These are phyloP conservation scores for Sycophila sp. DNA, from an alignment of 1,140 invertebrate genomes.

Conservation along the genomic window DNA sequence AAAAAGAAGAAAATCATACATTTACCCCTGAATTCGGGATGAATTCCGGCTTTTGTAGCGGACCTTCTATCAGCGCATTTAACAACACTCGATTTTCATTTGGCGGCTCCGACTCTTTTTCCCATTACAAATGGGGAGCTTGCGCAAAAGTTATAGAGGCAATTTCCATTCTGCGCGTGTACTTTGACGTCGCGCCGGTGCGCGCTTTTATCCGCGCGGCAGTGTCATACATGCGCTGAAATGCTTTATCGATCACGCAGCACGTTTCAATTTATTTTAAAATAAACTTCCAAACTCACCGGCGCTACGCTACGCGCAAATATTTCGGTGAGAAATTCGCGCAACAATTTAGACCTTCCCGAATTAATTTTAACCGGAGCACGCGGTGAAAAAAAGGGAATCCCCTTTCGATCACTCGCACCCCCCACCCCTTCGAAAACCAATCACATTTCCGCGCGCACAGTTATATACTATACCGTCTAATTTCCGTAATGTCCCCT, in stretches of 20 bases:
- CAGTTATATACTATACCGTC: too few species aligned
- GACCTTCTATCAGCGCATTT: background rate
- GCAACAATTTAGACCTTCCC: background rate
- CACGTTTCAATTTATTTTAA: conserved; percentile 10
- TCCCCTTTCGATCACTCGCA: background rate
- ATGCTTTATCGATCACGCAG: background rate
- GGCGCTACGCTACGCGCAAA: too few species aligned
- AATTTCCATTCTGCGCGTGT: conserved; percentile 13
- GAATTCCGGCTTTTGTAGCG: too few species aligned
- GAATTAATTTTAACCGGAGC: background rate
- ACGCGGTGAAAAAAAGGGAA: background rate
- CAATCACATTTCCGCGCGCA: conserved; percentile 5
- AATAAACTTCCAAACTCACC: background rate
- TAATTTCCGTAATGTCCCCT: conserved; percentile 22
- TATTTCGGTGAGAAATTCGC: background rate
- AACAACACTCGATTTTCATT: conserved; percentile 9
- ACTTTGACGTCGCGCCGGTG: background rate
- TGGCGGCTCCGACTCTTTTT: background rate
- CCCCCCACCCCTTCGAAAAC: too few species aligned
- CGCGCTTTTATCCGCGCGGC: background rate
- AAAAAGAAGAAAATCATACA: too few species aligned
- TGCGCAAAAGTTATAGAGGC: background rate
- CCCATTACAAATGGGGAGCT: conserved; percentile 9
- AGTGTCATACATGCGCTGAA: background rate
- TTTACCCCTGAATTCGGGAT: too few species aligned